Evolutionary conservation across 2,888 invertebrate genomes (phyloP), one percentile per base, ranked within the genome.

Genomic region (Brenthis daphne): DNA sequence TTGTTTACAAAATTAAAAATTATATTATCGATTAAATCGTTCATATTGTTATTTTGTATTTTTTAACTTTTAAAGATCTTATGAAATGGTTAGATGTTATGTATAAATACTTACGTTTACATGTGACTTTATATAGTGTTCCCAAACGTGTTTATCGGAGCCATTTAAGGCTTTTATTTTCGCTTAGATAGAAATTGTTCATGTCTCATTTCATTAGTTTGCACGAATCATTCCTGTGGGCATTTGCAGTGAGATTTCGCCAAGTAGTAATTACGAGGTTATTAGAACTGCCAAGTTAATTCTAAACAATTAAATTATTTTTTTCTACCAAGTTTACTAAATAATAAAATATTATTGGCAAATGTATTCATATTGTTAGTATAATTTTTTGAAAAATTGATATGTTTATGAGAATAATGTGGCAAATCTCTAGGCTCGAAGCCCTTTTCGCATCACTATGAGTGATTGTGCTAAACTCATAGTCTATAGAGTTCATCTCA

Each of bases 191-290:
- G 60, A 63, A 76, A 73, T 56, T 51, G 69, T 73, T 83, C 86
- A 88, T 87, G 71, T 73, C 76, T 85, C 91, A 91, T 90, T 89
- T 90, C 88, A 86, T 87, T 93, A 93, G 92, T 92, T 94, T 94
- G 94, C 94, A 94, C 94, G 94, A 93, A 94, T 94, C 94, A 94
- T 94, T 94, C 94, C 94, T 88, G 80, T 81, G 81, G 87, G 88
- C 85, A 81, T 81, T 79, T 79, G 82, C 79, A 80, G 77, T 76
- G 82, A 82, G 84, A 77, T 77, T 75, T 77, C 73, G 73, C 73
- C 74, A 74, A 50, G 43, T 51, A 43, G 8, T 43, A 3, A 29
- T 29, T 5, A 29, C 29, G 37, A 53, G 16, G 37, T 33, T 16
- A 16, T 51, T 20, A 53, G 12, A 14, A 37, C 20, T 37, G 53